Evolutionary conservation across 2,888 invertebrate genomes (phyloP).

Genomic region (Micropterix aruncella): DNA sequence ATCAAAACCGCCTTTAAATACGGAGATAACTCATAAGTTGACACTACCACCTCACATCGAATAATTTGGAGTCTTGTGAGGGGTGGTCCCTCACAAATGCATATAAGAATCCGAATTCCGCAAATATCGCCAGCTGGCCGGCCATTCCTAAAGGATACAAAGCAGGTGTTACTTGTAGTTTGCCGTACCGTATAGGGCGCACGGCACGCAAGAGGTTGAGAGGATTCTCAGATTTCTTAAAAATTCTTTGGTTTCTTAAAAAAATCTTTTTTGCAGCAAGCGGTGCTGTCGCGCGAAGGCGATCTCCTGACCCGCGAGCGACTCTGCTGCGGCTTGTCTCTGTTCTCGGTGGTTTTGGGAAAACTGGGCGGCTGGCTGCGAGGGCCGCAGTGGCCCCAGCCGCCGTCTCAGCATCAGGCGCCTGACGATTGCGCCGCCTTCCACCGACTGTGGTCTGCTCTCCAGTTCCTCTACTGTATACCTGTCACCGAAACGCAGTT

Average conservation of each 20-base stretch:
- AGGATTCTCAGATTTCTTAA: too few species aligned
- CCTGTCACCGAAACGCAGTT: slow-evolving; percentile 93
- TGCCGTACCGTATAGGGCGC: too few species aligned
- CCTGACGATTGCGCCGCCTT: slow-evolving; percentile 97
- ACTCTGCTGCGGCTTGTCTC: slow-evolving; percentile 92
- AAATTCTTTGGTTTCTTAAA: too few species aligned
- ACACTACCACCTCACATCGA: too few species aligned
- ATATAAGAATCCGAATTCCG: slow-evolving; percentile 4
- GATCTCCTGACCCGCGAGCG: slow-evolving; percentile 93
- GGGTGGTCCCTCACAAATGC: too few species aligned
- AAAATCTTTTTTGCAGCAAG: slow-evolving; percentile 54
- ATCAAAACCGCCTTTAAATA: too few species aligned
- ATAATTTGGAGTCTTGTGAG: too few species aligned
- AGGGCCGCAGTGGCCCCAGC: slow-evolving; percentile 79
- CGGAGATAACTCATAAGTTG: too few species aligned
- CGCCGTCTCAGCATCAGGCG: slow-evolving; percentile 71
- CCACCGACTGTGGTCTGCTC: slow-evolving; percentile 89
- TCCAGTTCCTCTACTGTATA: slow-evolving; percentile 96
- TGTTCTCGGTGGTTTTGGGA: slow-evolving; percentile 89
- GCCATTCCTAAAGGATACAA: too few species aligned
- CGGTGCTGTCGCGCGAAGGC: slow-evolving; percentile 85
- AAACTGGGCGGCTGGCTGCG: slow-evolving; percentile 74
- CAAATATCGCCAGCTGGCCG: too few species aligned
- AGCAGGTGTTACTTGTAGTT: too few species aligned
- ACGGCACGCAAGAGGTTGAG: too few species aligned